Percentiles rank a stretch among this genome's conserved stretches.
These are phyloP conservation scores for Drosophila subquinaria DNA, from an alignment of 2,888 invertebrate species.

Conservation along the genomic window DNA sequence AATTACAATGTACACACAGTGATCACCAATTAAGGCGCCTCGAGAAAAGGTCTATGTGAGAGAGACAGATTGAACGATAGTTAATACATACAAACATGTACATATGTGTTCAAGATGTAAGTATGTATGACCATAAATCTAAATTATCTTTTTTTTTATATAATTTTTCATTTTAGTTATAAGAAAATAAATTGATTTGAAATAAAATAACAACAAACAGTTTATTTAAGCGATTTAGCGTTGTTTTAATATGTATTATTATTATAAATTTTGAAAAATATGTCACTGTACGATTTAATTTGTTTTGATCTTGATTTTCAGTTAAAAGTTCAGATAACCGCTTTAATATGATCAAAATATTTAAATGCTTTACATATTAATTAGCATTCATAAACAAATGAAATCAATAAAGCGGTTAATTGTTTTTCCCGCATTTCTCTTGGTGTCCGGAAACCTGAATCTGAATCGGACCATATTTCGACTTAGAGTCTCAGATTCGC, in stretches of 20 bases:
- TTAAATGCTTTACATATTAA: constrained; percentile 12
- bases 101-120: not conserved
- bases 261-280: not conserved
- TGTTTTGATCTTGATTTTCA: constrained; percentile 4
- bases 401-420: constrained; percentile 28
- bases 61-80: too few relatives aligned
- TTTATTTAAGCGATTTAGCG: not conserved
- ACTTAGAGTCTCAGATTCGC: constrained; percentile 14
- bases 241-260: not conserved
- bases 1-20: not conserved
- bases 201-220: not conserved
- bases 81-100: too few relatives aligned
- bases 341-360: not conserved
- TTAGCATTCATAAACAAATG: constrained; percentile 13
- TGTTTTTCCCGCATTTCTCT: not conserved
- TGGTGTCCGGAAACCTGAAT: constrained; percentile 12
- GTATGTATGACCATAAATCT: constrained; percentile 3
- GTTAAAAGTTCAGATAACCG: constrained; percentile 14
- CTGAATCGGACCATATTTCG: constrained; percentile 36
- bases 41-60: not conserved
- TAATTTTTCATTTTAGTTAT: not conserved
- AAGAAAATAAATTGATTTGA: not conserved
- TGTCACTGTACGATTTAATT: not conserved
- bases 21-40: constrained; percentile 27
- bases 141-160: not conserved